Evolutionary conservation across 2,797 vertebrate species (phyloP).

Genomic region (Gymnothorax reevesii): DNA sequence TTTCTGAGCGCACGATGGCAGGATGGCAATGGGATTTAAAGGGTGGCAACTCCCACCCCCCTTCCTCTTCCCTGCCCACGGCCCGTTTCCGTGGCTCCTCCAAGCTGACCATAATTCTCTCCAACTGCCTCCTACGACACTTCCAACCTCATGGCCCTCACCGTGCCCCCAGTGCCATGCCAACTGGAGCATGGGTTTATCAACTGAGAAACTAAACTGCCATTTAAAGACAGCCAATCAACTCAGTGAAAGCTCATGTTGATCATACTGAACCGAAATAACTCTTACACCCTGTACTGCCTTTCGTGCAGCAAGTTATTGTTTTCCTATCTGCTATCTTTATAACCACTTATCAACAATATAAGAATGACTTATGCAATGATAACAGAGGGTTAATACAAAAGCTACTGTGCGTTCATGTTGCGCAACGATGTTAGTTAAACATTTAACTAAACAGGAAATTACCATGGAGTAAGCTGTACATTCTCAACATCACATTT

Average conservation of each 20-base stretch:
- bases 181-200: conserved; percentile 58
- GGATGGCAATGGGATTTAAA: conserved; percentile 54
- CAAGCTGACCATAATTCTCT: conserved; percentile 28
- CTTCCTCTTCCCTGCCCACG: conserved; percentile 53
- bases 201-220: conserved; percentile 28
- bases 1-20: conserved; percentile 60
- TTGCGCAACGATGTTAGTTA: not conserved
- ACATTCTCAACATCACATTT: not conserved
- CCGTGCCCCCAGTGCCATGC: conserved; percentile 51
- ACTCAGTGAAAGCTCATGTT: not conserved
- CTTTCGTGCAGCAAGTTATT: not conserved
- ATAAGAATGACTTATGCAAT: not conserved
- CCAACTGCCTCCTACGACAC: conserved; percentile 59
- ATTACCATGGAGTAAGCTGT: not conserved
- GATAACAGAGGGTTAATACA: not conserved
- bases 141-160: conserved; percentile 65
- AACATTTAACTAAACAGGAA: too few relatives aligned
- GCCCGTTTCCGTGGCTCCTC: not conserved
- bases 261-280: not conserved
- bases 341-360: not conserved
- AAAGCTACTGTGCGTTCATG: not conserved
- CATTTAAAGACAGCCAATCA: conserved; percentile 7
- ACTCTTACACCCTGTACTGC: not conserved
- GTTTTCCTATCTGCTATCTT: not conserved
- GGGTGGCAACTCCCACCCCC: not conserved